A percentile compares a stretch with the other conserved stretches of the same genome.
These are phyloP conservation scores for Himalopsyche kuldschensis DNA, from an alignment of 2,888 invertebrate species.

Conservation along the genomic window DNA sequence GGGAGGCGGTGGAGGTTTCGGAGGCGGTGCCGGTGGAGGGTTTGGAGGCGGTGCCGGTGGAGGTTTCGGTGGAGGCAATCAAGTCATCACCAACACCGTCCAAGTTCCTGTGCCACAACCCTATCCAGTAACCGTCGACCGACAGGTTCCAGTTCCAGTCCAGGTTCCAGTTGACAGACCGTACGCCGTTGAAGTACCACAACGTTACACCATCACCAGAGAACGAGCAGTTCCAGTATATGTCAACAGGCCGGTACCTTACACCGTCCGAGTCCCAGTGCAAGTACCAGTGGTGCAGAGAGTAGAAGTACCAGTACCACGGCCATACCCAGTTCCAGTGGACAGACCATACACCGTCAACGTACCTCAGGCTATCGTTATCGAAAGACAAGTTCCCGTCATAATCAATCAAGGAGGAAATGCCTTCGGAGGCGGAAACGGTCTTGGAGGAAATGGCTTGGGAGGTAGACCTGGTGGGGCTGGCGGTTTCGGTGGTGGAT, in stretches of 20 bases:
- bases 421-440: neutral
- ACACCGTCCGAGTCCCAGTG: slow-evolving; percentile 31
- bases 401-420: slow-evolving; percentile 18
- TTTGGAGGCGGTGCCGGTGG: neutral
- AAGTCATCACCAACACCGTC: slow-evolving; percentile 47
- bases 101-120: slow-evolving; percentile 49
- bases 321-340: slow-evolving; percentile 52
- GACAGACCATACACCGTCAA: slow-evolving; percentile 55
- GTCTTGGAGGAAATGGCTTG: neutral
- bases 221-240: slow-evolving; percentile 18
- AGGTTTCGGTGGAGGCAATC: neutral
- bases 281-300: slow-evolving; percentile 26
- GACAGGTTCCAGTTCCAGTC: slow-evolving; percentile 53
- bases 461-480: neutral
- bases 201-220: slow-evolving; percentile 27
- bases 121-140: slow-evolving; percentile 55
- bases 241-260: slow-evolving; percentile 29
- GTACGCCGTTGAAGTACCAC: slow-evolving; percentile 25
- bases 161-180: slow-evolving; percentile 47
- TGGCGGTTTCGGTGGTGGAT: neutral
- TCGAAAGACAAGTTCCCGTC: slow-evolving; percentile 28
- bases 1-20: no score
- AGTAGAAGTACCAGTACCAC: slow-evolving; percentile 34
- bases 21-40: no score
- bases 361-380: slow-evolving; percentile 43